Percentiles rank a stretch among this genome's conserved stretches.
Conservation (phyloP, 1,140 invertebrate species). For the Drosophila grimshawi region DNA sequence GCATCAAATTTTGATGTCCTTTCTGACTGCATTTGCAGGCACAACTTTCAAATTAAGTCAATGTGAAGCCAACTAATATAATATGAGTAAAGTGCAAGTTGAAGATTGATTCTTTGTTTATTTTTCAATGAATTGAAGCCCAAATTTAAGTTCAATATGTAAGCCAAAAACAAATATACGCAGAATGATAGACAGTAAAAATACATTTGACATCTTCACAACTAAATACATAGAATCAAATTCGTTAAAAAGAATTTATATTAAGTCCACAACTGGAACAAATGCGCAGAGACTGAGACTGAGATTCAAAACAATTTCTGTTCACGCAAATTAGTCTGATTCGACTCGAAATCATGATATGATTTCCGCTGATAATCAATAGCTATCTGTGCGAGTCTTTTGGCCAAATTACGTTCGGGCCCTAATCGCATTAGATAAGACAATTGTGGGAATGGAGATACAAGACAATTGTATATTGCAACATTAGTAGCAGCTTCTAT, state of each 20-base stretch:
- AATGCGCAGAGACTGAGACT: too few species aligned
- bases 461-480: background rate
- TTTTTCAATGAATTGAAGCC: too few species aligned
- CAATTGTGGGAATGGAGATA: conserved; percentile 16
- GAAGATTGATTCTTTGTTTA: too few species aligned
- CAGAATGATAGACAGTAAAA: too few species aligned
- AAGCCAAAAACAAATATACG: too few species aligned
- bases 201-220: too few species aligned
- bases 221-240: too few species aligned
- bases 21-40: background rate
- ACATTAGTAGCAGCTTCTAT: background rate
- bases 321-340: conserved; percentile 9
- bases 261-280: too few species aligned
- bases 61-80: conserved; percentile 2
- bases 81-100: background rate
- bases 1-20: background rate
- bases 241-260: too few species aligned
- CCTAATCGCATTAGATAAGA: conserved; percentile 28
- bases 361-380: conserved; percentile 16
- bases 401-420: conserved; percentile 9
- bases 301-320: background rate
- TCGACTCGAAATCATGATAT: background rate
- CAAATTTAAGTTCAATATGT: too few species aligned
- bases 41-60: background rate
- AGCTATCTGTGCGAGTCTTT: conserved; percentile 9